Conservation (phyloP, 2,797 vertebrate species). For the Acanthurus tractus region DNA sequence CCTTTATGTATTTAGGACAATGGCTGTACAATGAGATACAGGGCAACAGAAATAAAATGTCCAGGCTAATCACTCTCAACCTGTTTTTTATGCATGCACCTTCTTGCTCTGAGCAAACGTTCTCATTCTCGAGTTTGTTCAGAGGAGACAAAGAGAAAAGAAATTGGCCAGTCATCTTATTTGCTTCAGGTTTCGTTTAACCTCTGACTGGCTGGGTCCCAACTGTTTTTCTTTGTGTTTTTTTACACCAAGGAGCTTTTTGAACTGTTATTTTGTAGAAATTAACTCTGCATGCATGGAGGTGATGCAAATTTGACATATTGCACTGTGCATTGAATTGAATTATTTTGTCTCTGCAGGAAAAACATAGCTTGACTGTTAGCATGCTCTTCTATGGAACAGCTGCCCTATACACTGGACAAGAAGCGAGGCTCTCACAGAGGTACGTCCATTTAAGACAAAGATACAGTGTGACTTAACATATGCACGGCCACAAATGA, state of each 20-base stretch:
- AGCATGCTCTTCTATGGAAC: slow-evolving; percentile 68
- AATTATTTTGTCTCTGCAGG: slow-evolving; percentile 63
- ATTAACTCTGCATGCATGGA: neutral
- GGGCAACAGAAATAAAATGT: neutral
- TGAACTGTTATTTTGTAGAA: slow-evolving; percentile 28
- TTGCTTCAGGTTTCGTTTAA: slow-evolving; percentile 55
- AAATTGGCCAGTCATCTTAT: slow-evolving; percentile 43
- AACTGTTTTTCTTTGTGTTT: slow-evolving; percentile 19
- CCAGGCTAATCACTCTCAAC: neutral
- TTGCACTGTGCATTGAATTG: neutral
- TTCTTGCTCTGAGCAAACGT: slow-evolving; percentile 7
- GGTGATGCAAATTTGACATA: neutral
- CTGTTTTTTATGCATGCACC: slow-evolving; percentile 3
- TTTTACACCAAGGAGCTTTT: slow-evolving; percentile 55
- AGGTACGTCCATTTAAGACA: slow-evolving; percentile 69
- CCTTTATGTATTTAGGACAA: neutral
- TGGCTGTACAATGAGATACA: slow-evolving; percentile 1
- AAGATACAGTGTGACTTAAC: slow-evolving; percentile 1
- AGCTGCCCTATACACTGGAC: slow-evolving; percentile 65
- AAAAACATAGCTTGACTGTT: slow-evolving; percentile 67
- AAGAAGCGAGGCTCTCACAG: slow-evolving; percentile 64
- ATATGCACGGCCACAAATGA: neutral
- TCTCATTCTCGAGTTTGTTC: slow-evolving; percentile 32
- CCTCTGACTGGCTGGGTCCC: slow-evolving; percentile 38
- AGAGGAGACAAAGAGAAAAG: slow-evolving; percentile 37